Percentiles rank a stretch among this genome's conserved stretches.
Evolutionary conservation across 2,888 invertebrate species (phyloP).

Genomic region (Lysandra bellargus): DNA sequence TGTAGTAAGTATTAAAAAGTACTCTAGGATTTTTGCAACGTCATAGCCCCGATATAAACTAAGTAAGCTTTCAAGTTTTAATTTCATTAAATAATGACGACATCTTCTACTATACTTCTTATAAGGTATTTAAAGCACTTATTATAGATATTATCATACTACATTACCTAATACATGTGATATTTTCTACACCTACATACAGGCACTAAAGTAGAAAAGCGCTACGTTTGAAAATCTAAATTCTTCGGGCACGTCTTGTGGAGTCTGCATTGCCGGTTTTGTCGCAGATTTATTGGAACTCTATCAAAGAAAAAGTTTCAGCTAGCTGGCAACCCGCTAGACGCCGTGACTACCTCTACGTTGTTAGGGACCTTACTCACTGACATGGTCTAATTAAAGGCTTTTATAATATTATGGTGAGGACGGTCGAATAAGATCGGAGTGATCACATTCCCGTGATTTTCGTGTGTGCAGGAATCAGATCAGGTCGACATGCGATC

Average conservation of each 20-base stretch:
- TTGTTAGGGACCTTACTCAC: slow-evolving; percentile 47
- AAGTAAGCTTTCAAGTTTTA: too few relatives aligned
- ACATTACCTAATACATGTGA: neutral
- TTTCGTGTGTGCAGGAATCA: too few relatives aligned
- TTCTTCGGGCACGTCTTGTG: slow-evolving; percentile 50
- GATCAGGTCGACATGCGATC: too few relatives aligned
- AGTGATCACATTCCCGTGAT: too few relatives aligned
- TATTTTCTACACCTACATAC: neutral
- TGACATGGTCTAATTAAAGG: neutral
- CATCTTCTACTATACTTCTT: too few relatives aligned
- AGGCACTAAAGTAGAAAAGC: slow-evolving; percentile 36
- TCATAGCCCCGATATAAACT: too few relatives aligned
- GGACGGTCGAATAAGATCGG: too few relatives aligned
- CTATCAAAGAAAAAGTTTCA: slow-evolving; percentile 77
- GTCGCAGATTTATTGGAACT: slow-evolving; percentile 70
- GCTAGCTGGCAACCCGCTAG: slow-evolving; percentile 65
- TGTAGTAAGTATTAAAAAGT: neutral
- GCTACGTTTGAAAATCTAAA: slow-evolving; percentile 50
- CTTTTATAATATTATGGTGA: too few relatives aligned
- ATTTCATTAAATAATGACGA: too few relatives aligned
- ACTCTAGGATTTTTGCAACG: too few relatives aligned
- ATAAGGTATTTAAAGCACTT: too few relatives aligned
- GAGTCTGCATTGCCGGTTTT: slow-evolving; percentile 62
- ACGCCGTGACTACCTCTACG: slow-evolving; percentile 53
- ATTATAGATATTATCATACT: too few relatives aligned